phyloP scores from a whole-genome alignment of 2,797 vertebrate genomes.

The Coregonus suidteri region DNA sequence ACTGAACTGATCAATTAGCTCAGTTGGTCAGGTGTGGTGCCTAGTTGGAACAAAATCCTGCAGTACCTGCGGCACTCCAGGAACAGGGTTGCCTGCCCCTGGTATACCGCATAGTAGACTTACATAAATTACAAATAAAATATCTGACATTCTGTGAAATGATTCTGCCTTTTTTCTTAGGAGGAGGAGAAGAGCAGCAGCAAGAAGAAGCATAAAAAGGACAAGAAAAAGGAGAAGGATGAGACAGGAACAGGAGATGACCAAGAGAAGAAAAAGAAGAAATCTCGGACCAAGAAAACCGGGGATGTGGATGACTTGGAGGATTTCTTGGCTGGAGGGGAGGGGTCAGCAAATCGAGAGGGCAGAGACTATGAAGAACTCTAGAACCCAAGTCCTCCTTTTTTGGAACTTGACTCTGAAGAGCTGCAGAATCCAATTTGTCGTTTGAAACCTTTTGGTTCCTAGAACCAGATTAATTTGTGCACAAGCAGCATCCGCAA shows the following conservation, averaged over 20 bases:
- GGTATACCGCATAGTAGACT: not conserved
- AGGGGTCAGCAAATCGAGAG: conserved; percentile 67
- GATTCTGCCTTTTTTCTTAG: conserved; percentile 55
- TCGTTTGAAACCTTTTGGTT: conserved; percentile 21
- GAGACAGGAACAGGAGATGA: conserved; percentile 71
- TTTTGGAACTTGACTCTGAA: not conserved
- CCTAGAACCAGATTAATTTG: conserved; percentile 11
- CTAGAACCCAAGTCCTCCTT: conserved; percentile 62
- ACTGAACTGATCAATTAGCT: no score
- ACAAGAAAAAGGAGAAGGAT: conserved; percentile 85
- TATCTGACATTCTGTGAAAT: not conserved
- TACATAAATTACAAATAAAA: no score
- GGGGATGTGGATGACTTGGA: conserved; percentile 86
- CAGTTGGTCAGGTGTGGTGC: no score
- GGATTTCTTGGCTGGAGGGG: conserved; percentile 88
- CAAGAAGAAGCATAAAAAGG: conserved; percentile 86
- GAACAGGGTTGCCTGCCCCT: no score
- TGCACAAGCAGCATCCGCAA: conserved; percentile 63
- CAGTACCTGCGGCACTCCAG: no score
- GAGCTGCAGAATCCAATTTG: conserved; percentile 34
- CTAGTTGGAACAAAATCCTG: no score
- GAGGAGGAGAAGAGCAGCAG: conserved; percentile 86
- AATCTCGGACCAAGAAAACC: conserved; percentile 77
- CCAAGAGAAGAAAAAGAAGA: conserved; percentile 79
- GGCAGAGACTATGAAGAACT: conserved; percentile 95